phyloP scores from a whole-genome alignment of 2,113 vertebrate genomes.

The Lagenorhynchus albirostris region DNA sequence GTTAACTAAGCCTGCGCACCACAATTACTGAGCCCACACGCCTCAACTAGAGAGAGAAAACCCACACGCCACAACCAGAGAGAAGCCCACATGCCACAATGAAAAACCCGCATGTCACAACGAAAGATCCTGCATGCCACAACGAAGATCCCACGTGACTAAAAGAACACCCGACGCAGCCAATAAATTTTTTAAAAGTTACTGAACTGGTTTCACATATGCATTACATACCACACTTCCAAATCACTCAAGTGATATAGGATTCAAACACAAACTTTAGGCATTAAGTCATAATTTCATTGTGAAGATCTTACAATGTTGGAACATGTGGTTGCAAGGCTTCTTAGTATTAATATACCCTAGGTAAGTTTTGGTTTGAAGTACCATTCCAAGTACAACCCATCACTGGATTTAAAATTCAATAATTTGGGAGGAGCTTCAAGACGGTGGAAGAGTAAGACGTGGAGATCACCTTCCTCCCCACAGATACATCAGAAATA shows the following conservation, averaged over 20 bases:
- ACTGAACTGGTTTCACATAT: neutral
- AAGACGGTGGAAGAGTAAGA: too few relatives aligned
- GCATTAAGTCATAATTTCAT: neutral
- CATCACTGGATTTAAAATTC: neutral
- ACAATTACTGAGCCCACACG: too few relatives aligned
- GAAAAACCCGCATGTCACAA: too few relatives aligned
- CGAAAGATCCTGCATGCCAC: too few relatives aligned
- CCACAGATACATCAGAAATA: too few relatives aligned
- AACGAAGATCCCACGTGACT: too few relatives aligned
- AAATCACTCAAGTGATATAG: neutral
- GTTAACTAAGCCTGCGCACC: too few relatives aligned
- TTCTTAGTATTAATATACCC: neutral
- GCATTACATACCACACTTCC: neutral
- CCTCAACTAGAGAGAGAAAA: too few relatives aligned
- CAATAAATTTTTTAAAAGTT: too few relatives aligned
- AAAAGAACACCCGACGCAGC: rapidly evolving
- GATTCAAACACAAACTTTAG: neutral
- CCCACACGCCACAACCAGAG: too few relatives aligned
- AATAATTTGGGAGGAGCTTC: neutral
- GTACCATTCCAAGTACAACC: neutral
- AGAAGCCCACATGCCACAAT: too few relatives aligned
- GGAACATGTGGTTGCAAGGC: neutral
- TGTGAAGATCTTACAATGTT: neutral
- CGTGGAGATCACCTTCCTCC: too few relatives aligned
- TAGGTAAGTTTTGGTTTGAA: neutral